These are phyloP conservation scores for Tanypteryx hageni DNA, from an alignment of 2,888 invertebrate genomes.

Conservation along the genomic window DNA sequence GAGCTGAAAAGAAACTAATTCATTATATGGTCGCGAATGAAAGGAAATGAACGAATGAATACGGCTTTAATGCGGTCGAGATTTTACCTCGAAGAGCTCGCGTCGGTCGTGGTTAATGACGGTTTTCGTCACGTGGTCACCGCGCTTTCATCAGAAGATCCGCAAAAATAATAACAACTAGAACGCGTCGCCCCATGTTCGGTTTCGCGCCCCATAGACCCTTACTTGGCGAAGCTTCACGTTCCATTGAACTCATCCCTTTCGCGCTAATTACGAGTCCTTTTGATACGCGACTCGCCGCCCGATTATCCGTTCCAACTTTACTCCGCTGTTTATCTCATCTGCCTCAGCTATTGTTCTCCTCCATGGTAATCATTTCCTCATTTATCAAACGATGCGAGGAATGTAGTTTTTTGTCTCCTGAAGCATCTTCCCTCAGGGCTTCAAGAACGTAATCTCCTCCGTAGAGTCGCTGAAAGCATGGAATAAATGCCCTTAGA, in stretches of 20 bases:
- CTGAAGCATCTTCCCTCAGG: not conserved
- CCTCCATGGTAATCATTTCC: not conserved
- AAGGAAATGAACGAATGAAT: not conserved
- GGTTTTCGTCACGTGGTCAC: not conserved
- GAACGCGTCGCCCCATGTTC: not conserved
- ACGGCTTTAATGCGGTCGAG: not conserved
- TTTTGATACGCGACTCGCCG: not conserved
- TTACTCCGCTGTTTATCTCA: not conserved
- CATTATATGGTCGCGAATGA: no score
- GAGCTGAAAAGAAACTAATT: no score
- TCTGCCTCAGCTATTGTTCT: not conserved
- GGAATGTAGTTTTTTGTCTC: not conserved
- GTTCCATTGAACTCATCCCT: not conserved
- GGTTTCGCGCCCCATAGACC: not conserved
- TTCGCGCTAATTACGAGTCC: not conserved
- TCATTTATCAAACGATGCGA: not conserved
- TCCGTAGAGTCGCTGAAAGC: no score
- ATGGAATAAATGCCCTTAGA: no score
- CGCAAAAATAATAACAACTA: not conserved
- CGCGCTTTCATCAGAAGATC: not conserved
- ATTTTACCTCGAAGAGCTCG: not conserved
- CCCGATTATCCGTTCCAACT: not conserved
- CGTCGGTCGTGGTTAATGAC: not conserved
- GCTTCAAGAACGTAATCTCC: not conserved
- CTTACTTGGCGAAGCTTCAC: not conserved